Conservation (phyloP, 2,113 vertebrate genomes). For the Platysteira castanea region DNA sequence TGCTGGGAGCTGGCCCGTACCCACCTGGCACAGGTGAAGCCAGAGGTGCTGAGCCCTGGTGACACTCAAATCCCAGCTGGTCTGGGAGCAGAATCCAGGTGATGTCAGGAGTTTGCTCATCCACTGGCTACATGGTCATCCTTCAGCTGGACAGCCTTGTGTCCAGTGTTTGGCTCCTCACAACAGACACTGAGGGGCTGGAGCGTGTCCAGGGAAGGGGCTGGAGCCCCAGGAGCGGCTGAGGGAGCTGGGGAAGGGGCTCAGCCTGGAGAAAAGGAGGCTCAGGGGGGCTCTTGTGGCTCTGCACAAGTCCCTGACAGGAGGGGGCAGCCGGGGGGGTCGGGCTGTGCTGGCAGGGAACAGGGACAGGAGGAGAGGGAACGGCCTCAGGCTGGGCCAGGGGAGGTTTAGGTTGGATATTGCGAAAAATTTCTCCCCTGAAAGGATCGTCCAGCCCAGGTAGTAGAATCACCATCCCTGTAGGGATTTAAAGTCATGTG, state of each 20-base stretch:
- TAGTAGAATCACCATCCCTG: rapidly evolving
- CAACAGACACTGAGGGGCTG: rapidly evolving
- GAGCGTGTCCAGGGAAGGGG: rapidly evolving
- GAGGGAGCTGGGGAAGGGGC: background rate
- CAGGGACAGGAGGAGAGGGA: no score
- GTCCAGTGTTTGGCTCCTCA: rapidly evolving
- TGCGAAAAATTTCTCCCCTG: rapidly evolving
- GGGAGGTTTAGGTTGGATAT: rapidly evolving
- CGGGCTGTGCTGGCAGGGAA: rapidly evolving
- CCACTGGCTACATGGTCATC: background rate
- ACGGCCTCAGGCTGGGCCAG: rapidly evolving
- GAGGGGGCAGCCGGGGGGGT: rapidly evolving
- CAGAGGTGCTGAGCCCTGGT: background rate
- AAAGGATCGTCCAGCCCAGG: background rate
- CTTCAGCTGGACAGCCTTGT: background rate
- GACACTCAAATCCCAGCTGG: background rate
- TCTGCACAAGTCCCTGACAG: no score
- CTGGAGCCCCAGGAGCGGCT: rapidly evolving
- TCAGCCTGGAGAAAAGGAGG: no score
- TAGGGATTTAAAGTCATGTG: rapidly evolving
- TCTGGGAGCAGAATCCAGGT: background rate
- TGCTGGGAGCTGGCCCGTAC: rapidly evolving
- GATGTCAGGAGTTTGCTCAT: background rate
- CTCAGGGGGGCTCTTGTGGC: no score
- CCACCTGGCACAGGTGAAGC: background rate